Evolutionary conservation across 2,888 invertebrate genomes (phyloP).

Genomic region (Cosmopolites sordidus): DNA sequence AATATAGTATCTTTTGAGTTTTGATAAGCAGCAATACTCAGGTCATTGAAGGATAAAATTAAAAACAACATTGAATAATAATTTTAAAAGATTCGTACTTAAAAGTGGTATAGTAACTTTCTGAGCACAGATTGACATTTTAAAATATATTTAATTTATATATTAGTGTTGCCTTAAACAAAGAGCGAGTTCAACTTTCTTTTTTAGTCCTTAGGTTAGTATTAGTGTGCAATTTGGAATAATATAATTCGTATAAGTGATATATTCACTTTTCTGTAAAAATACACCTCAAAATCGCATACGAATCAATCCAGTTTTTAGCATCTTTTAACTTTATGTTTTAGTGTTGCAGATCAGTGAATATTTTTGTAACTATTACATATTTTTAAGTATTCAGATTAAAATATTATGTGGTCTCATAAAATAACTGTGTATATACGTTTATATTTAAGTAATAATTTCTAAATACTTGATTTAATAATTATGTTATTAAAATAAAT

Average conservation of each 20-base stretch:
- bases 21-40: neutral
- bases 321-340: neutral
- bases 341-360: constrained; percentile 13
- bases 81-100: neutral
- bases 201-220: constrained; percentile 35
- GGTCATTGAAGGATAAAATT: neutral
- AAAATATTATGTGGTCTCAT: constrained; percentile 29
- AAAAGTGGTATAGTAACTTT: constrained; percentile 3
- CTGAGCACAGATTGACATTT: constrained; percentile 31
- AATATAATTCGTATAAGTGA: constrained; percentile 6
- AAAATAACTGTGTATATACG: constrained; percentile 32
- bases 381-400: constrained; percentile 12
- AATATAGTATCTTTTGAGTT: too few relatives aligned
- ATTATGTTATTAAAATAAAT: constrained; percentile 6
- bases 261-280: constrained; percentile 14
- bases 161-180: constrained; percentile 32
- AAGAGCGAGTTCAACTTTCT: constrained; percentile 30
- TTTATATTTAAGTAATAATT: constrained; percentile 31
- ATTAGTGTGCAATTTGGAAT: constrained; percentile 17
- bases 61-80: neutral
- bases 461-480: constrained; percentile 25
- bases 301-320: neutral
- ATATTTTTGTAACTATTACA: constrained; percentile 4
- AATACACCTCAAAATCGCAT: neutral
- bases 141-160: constrained; percentile 27